Percentiles rank a stretch among this genome's conserved stretches.
These are phyloP conservation scores for Euthynnus affinis DNA, from an alignment of 2,797 vertebrate genomes.

Conservation along the genomic window DNA sequence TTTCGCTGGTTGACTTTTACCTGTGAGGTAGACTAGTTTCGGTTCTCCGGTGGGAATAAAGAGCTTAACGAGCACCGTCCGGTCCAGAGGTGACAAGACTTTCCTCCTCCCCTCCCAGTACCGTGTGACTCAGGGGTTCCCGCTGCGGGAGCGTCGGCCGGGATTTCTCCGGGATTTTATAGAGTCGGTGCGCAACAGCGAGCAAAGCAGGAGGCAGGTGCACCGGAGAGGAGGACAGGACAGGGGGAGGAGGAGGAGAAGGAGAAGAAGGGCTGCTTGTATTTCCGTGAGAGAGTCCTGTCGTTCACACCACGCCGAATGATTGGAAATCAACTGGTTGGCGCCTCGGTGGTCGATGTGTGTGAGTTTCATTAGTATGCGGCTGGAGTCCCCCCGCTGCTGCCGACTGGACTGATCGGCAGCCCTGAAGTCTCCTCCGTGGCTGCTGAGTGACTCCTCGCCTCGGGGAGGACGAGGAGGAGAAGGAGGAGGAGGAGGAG, in stretches of 20 bases:
- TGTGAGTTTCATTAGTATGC: slow-evolving; percentile 78
- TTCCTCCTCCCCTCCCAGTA: slow-evolving; percentile 2
- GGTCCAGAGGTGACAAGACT: slow-evolving; percentile 45
- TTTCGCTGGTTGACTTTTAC: slow-evolving; percentile 89
- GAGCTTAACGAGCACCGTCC: slow-evolving; percentile 9
- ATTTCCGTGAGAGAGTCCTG: slow-evolving; percentile 61
- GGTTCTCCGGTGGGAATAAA: slow-evolving; percentile 57
- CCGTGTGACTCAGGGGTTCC: slow-evolving; percentile 59
- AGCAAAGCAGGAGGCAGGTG: slow-evolving; percentile 78
- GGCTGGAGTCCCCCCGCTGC: slow-evolving; percentile 61
- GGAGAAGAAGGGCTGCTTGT: slow-evolving; percentile 38
- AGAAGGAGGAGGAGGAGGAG: slow-evolving; percentile 5
- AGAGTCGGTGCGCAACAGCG: slow-evolving; percentile 78
- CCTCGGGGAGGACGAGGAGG: slow-evolving; percentile 71
- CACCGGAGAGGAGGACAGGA: slow-evolving; percentile 67
- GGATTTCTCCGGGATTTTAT: slow-evolving; percentile 69
- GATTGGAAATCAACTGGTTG: slow-evolving; percentile 78
- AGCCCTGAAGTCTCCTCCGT: slow-evolving; percentile 76
- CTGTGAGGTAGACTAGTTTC: slow-evolving; percentile 85
- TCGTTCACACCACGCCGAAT: slow-evolving; percentile 40
- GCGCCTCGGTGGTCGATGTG: slow-evolving; percentile 39
- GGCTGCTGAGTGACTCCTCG: slow-evolving; percentile 76
- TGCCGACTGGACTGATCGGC: slow-evolving; percentile 70
- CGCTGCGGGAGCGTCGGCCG: slow-evolving; percentile 70
- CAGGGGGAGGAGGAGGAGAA: slow-evolving; percentile 24